Evolutionary conservation across 2,113 vertebrate genomes (phyloP), one percentile per base, ranked within the genome.

Genomic region (Cheilinus undulatus): DNA sequence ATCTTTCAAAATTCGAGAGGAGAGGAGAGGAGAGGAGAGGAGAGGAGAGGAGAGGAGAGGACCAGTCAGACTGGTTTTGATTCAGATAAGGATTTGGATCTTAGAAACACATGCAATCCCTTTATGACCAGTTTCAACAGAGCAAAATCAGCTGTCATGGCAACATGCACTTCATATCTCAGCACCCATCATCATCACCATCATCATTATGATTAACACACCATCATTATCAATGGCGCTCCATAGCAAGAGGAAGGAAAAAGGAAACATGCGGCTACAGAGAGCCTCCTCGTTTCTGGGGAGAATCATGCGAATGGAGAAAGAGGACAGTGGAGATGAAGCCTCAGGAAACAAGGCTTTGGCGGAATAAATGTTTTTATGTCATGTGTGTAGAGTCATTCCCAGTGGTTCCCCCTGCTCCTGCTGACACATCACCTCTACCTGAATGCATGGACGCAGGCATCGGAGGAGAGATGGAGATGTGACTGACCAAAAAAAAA

Each of bases 381-480:
- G 84, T 85, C 74, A 80, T 84, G 76, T 78, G 78, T 64, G 78
- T 64, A 73, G 67, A 87, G 81, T 83, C 73, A 73, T 82, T 88
- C 73, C 71, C 61, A 43, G 68, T 43, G 76, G 63, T 69, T 30
- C 68, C 65, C 78, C 57, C 69, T 51, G 59, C 42, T 76, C 52
- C 74, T 56, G 67, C 84, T 76, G 56, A 80, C 88, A 90, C 74
- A 43, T 61, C 66, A 73, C 88, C 85, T 85, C 89, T 78, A 85
- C 86, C 89, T 80, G 81, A 78, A 72, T 57, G 88, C 85, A 88
- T 84, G 90, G 78, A 75, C 78, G 80, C 88, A 87, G 86, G 89
- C 86, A 73, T 72, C 65, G 60, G 69, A 28, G 75, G 72, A 70
- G 56, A 62, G 67, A 78, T 79, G 80, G 46, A 75, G 76, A 32